Percentiles rank a stretch among this genome's conserved stretches.
phyloP scores from a whole-genome alignment of 2,113 vertebrate genomes.

The Actenoides lindsayi region DNA sequence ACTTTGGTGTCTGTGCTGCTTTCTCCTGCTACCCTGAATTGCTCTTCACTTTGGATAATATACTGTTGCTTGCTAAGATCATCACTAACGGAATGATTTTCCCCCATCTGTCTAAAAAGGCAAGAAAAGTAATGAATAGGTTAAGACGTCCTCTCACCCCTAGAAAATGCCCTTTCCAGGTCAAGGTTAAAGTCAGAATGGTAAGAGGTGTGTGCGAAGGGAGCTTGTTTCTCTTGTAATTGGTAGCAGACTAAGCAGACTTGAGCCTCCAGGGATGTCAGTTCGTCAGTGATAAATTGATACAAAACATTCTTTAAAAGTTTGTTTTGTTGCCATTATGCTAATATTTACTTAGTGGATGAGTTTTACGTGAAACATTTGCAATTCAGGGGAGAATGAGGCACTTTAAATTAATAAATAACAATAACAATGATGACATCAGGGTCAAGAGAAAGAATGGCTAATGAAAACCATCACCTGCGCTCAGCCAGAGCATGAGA shows the following conservation, averaged over 20 bases:
- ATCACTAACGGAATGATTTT: constrained; percentile 11
- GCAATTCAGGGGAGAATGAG: background rate
- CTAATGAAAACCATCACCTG: constrained; percentile 58
- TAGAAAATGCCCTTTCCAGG: constrained; percentile 38
- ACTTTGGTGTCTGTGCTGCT: background rate
- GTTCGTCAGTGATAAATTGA: background rate
- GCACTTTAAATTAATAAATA: constrained; percentile 65
- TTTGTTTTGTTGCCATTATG: constrained; percentile 34
- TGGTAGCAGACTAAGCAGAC: constrained; percentile 10
- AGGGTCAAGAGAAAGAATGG: constrained; percentile 47
- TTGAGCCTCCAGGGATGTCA: background rate
- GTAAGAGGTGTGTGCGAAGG: background rate
- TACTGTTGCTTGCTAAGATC: constrained; percentile 1
- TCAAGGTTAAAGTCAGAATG: constrained; percentile 34
- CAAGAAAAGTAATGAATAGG: constrained; percentile 34
- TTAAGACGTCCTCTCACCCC: constrained; percentile 25
- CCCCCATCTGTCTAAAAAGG: constrained; percentile 1
- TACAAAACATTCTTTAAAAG: constrained; percentile 31
- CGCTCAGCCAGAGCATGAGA: background rate
- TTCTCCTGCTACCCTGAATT: background rate
- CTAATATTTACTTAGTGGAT: constrained; percentile 10
- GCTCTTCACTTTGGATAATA: constrained; percentile 16
- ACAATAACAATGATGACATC: constrained; percentile 50
- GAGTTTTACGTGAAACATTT: background rate
- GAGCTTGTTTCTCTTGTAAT: constrained; percentile 50